These are phyloP conservation scores for Nothocercus julius DNA, from an alignment of 2,113 vertebrate genomes.

Conservation along the genomic window DNA sequence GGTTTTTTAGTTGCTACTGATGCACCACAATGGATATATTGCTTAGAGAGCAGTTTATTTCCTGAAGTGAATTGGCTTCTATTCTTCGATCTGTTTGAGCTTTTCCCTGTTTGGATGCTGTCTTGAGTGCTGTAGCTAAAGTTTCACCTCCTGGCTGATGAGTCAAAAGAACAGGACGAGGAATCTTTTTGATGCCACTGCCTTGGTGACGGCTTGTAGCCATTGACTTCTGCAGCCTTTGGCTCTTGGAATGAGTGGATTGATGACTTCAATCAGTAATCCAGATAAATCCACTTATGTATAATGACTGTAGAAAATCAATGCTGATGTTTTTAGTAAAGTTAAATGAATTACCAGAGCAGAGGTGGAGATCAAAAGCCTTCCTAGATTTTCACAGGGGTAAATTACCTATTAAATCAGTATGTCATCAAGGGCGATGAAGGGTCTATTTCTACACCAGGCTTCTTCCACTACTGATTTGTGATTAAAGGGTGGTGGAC, in stretches of 20 bases:
- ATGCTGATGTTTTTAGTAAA: slow-evolving; percentile 22
- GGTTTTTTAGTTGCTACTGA: neutral
- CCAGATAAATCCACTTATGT: slow-evolving; percentile 4
- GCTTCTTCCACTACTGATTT: neutral
- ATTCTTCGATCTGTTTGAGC: neutral
- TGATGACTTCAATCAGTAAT: neutral
- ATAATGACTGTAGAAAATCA: slow-evolving; percentile 34
- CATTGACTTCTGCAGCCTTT: neutral
- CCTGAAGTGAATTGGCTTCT: neutral
- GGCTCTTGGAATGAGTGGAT: neutral
- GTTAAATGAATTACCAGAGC: neutral
- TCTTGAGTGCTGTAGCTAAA: neutral
- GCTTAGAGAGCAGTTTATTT: neutral
- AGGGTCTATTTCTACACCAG: neutral
- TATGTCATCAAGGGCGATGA: neutral
- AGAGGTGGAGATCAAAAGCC: slow-evolving; percentile 5
- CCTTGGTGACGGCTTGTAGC: neutral
- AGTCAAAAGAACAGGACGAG: neutral
- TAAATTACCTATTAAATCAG: slow-evolving; percentile 1
- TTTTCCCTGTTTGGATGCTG: neutral
- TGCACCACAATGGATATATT: fast-evolving
- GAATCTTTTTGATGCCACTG: neutral
- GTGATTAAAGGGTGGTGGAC: neutral
- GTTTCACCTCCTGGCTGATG: neutral
- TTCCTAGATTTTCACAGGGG: neutral